phyloP scores from a whole-genome alignment of 2,113 vertebrate genomes.

The Psittacus erithacus region DNA sequence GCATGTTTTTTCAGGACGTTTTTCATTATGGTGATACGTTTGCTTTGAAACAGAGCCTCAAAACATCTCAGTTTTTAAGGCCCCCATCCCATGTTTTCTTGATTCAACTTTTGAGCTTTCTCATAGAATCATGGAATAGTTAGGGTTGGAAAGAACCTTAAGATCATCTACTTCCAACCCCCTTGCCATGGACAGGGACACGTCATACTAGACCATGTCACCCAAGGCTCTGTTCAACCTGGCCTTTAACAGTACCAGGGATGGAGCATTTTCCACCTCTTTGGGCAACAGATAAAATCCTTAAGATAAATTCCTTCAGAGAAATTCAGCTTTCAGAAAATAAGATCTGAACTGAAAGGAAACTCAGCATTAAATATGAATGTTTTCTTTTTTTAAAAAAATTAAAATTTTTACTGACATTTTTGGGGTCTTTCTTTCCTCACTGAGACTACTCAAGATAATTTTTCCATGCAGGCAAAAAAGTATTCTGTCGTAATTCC shows the following conservation, averaged over 20 bases:
- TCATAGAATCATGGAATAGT: neutral
- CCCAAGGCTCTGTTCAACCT: neutral
- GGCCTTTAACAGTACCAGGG: neutral
- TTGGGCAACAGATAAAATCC: neutral
- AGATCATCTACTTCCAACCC: neutral
- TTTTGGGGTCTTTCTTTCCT: neutral
- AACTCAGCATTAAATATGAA: neutral
- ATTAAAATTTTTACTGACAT: neutral
- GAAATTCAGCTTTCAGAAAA: neutral
- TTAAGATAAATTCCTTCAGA: neutral
- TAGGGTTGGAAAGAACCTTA: neutral
- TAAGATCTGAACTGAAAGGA: neutral
- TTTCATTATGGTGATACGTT: neutral
- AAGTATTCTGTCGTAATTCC: neutral
- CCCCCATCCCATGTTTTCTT: neutral
- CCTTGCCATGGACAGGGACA: neutral
- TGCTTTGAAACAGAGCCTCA: constrained; percentile 18
- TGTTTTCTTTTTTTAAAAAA: neutral
- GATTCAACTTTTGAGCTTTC: neutral
- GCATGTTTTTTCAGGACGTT: neutral
- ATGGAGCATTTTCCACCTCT: neutral
- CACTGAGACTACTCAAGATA: neutral
- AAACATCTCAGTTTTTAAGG: neutral
- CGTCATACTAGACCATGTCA: neutral
- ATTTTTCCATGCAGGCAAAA: neutral